These are phyloP conservation scores for Halesus radiatus DNA, from an alignment of 1,140 invertebrate species.

Conservation along the genomic window DNA sequence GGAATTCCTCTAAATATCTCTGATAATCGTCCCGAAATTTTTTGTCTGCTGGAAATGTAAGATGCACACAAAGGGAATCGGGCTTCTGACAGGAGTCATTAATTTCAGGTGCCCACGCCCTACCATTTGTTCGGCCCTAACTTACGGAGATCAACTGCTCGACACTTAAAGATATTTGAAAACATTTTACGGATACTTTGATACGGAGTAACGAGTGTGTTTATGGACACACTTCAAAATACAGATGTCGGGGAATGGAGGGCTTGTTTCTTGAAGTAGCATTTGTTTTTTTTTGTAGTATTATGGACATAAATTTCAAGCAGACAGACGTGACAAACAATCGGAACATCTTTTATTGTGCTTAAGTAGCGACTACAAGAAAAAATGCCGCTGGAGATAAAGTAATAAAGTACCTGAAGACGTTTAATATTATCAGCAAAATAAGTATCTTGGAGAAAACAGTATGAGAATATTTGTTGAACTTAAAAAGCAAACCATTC, in stretches of 20 bases:
- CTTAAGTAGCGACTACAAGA: background rate
- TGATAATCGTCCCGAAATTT: background rate
- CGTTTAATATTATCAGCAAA: no score
- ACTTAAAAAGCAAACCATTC: no score
- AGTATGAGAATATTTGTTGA: no score
- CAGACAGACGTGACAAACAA: no score
- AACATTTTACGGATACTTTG: conserved; percentile 20
- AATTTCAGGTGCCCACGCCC: background rate
- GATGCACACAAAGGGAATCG: background rate
- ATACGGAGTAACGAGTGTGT: background rate
- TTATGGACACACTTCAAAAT: conserved; percentile 9
- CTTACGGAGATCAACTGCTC: conserved; percentile 23
- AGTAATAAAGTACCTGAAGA: background rate
- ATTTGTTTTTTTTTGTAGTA: no score
- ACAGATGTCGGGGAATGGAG: background rate
- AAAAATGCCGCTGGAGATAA: background rate
- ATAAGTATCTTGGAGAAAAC: no score
- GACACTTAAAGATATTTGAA: conserved; percentile 30
- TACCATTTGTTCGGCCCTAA: background rate
- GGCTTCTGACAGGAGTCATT: background rate
- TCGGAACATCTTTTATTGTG: no score
- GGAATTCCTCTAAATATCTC: background rate
- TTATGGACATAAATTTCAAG: no score
- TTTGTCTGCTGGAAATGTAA: background rate
- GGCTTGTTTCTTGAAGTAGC: no score